A percentile compares a stretch with the other conserved stretches of the same genome.
Conservation (phyloP, 2,113 vertebrate genomes). For the Caranx ignobilis region DNA sequence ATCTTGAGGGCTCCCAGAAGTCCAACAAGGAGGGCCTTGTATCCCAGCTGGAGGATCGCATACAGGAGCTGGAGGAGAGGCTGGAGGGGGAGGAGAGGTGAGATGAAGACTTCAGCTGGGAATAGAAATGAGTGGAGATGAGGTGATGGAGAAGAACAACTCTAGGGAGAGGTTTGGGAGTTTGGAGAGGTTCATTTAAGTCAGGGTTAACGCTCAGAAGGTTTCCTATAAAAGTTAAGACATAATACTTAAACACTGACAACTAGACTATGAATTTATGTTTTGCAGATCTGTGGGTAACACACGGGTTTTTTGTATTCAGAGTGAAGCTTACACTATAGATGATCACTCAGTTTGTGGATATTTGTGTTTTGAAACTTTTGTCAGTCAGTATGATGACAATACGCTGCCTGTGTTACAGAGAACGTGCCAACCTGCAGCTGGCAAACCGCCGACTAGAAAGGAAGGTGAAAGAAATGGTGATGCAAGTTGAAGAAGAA, state of each 20-base stretch:
- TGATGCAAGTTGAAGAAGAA: slow-evolving; percentile 97
- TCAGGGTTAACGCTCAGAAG: not conserved
- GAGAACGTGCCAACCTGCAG: slow-evolving; percentile 93
- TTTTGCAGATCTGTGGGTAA: not conserved
- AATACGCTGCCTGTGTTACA: slow-evolving; percentile 61
- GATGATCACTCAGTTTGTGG: not conserved
- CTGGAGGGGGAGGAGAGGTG: slow-evolving; percentile 95
- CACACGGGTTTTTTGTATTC: no score
- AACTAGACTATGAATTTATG: not conserved
- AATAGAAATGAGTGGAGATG: slow-evolving; percentile 8
- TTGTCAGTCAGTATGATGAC: not conserved
- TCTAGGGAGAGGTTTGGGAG: not conserved
- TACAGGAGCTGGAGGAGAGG: slow-evolving; percentile 92
- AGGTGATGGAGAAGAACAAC: slow-evolving; percentile 8
- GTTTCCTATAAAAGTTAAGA: not conserved
- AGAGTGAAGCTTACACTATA: not conserved
- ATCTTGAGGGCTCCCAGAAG: slow-evolving; percentile 92
- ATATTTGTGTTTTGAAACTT: not conserved
- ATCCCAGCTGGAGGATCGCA: slow-evolving; percentile 90
- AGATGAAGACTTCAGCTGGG: slow-evolving; percentile 24
- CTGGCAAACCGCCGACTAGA: slow-evolving; percentile 93
- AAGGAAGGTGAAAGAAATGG: slow-evolving; percentile 94
- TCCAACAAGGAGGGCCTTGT: slow-evolving; percentile 94
- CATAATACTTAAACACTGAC: not conserved
- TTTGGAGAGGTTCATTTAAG: slow-evolving; percentile 13